Evolutionary conservation across 1,140 invertebrate genomes (phyloP).

Genomic region (Phymastichus coffea): DNA sequence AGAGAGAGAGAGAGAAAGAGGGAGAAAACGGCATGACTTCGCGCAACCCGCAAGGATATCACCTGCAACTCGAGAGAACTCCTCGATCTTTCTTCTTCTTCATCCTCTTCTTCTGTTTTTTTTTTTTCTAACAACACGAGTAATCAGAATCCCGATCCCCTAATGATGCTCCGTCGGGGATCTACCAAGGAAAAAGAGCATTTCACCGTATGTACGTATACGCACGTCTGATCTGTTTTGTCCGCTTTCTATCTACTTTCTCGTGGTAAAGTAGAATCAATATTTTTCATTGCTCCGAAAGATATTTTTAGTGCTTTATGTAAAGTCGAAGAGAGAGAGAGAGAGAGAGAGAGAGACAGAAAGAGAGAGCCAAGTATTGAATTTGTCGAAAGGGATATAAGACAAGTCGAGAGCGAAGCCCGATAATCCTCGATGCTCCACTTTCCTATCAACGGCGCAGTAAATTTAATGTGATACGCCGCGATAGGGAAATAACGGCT

Average conservation of each 20-base stretch:
- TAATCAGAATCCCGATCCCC: constrained; percentile 16
- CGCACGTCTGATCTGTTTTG: constrained; percentile 15
- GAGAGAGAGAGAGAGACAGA: not conserved
- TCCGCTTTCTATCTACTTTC: too few relatives aligned
- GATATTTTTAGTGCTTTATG: too few relatives aligned
- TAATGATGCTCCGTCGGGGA: constrained; percentile 39
- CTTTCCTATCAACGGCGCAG: constrained; percentile 49
- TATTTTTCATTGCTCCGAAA: too few relatives aligned
- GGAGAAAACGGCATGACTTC: not conserved
- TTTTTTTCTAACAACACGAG: not conserved
- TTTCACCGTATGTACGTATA: constrained; percentile 33
- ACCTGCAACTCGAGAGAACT: constrained; percentile 4
- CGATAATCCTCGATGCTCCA: constrained; percentile 37
- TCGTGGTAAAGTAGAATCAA: too few relatives aligned
- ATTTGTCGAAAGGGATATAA: constrained; percentile 41
- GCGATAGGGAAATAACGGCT: constrained; percentile 36
- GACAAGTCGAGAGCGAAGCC: constrained; percentile 28
- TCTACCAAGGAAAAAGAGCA: constrained; percentile 37
- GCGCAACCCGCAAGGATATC: too few relatives aligned
- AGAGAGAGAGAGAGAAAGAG: not conserved
- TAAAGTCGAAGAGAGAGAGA: constrained; percentile 1
- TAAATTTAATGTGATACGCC: constrained; percentile 51
- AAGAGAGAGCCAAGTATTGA: constrained; percentile 28
- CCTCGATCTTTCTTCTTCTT: not conserved
- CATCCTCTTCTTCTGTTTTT: too few relatives aligned